Percentiles rank a stretch among this genome's conserved stretches.
These are phyloP conservation scores for Phylloscopus whistleri DNA, from an alignment of 2,113 vertebrate genomes.

Conservation along the genomic window DNA sequence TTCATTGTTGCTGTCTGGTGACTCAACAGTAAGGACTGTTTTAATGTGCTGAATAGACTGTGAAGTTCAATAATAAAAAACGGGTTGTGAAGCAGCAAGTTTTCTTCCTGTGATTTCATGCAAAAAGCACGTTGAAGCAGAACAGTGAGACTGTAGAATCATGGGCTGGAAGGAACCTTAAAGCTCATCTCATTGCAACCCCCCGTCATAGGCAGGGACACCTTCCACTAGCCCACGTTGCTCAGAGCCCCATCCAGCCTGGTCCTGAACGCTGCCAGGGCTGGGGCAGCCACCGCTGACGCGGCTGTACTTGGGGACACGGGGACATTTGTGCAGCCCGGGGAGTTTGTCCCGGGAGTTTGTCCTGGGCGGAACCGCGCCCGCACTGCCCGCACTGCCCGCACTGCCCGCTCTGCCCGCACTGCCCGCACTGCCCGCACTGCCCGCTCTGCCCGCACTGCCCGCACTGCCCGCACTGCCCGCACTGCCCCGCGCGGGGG, in stretches of 20 bases:
- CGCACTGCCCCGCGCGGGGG: not conserved
- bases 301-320: not conserved
- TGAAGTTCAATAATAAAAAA: not conserved
- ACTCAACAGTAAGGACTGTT: not conserved
- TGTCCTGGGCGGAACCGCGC: not conserved
- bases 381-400: not conserved
- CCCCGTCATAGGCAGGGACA: too few relatives aligned
- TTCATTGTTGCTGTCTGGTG: not conserved
- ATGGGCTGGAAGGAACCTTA: not conserved
- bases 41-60: not conserved
- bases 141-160: not conserved
- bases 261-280: not conserved
- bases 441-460: not conserved
- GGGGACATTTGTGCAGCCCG: not conserved
- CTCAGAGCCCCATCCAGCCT: not conserved
- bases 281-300: not conserved
- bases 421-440: not conserved
- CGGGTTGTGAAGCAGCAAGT: not conserved
- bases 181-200: not conserved
- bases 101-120: not conserved
- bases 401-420: not conserved
- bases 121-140: not conserved
- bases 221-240: too few relatives aligned
- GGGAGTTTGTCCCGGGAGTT: rapidly evolving
- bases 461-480: not conserved